Evolutionary conservation across 2,888 invertebrate species (phyloP), one percentile per base, ranked within the genome.

Genomic region (Sycophila texana): DNA sequence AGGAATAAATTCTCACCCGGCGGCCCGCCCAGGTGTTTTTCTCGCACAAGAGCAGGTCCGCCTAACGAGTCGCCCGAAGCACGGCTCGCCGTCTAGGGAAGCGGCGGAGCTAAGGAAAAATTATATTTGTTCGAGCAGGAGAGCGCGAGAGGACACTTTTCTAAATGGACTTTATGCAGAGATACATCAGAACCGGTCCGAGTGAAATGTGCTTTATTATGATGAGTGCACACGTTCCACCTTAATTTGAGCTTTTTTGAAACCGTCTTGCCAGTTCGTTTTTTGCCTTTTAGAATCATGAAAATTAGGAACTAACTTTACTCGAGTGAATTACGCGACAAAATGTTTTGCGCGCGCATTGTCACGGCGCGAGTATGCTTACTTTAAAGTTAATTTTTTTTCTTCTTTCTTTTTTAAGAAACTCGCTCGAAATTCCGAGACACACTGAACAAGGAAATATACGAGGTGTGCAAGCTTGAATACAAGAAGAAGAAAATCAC

Each of bases 11-110:
- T 16, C 60, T 13, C 30, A 30, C 61, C 30, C 53, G 53, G 4
- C 39, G 39, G 16, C 53, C 16, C 53, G 53, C 53, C 16, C 39
- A 53, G 39, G 30, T 61, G 30, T 61, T 61, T 63, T 47, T 63
- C 60, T 20, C 26, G 14, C 60, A n/a, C 12, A 30, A 5, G 20
- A 14, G 61, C 13, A n/a, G 39, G 16, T 4, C 49, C 49, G 51
- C 20, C 47, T 66, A 66, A 66, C 66, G 20, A 66, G 66, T 66
- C n/a, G 49, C 49, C 51, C 66, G 13, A 4, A 47, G 65, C 30
- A n/a, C 30, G 10, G 20, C 14, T 57, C n/a, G 14, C 13, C 26
- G 26, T 26, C 26, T 26, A 26, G 26, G 26, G 26, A 26, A 26
- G 26, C 3, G 26, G 2, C 26, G 26, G 57, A 13, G 0, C 18